Percentiles rank a stretch among this genome's conserved stretches.
Evolutionary conservation across 2,113 vertebrate genomes (phyloP).

Genomic region (Sporophila hypoxantha): DNA sequence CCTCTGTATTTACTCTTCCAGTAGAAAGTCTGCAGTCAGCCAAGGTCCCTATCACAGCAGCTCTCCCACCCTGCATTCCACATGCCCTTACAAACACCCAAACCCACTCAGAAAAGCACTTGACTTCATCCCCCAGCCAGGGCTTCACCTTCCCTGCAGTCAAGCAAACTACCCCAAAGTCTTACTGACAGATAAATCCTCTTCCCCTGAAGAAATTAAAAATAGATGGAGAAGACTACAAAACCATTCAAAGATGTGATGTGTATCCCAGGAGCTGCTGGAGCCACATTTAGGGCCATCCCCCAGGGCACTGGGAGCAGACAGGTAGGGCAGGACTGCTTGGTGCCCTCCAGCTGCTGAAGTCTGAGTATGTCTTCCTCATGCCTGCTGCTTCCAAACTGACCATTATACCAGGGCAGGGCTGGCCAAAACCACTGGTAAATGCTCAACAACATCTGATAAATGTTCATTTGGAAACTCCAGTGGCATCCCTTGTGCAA

Average conservation of each 20-base stretch:
- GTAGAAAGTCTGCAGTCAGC: not conserved
- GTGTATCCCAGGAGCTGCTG: too few relatives aligned
- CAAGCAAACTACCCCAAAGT: not conserved
- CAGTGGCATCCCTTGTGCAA: not conserved
- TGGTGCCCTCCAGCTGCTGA: not conserved
- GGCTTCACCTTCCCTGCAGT: not conserved
- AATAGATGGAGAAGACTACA: not conserved
- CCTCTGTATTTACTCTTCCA: slow-evolving; percentile 42
- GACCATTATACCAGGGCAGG: not conserved
- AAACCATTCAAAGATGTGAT: rapidly evolving
- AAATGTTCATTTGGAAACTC: not conserved
- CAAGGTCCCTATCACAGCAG: not conserved
- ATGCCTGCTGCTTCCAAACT: not conserved
- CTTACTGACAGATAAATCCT: not conserved
- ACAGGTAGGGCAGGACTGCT: rapidly evolving
- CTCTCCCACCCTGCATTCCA: not conserved
- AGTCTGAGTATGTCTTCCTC: not conserved
- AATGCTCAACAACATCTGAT: not conserved
- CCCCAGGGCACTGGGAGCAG: not conserved
- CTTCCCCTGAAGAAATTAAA: not conserved
- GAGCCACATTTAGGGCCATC: too few relatives aligned
- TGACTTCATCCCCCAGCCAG: not conserved
- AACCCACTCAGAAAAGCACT: not conserved
- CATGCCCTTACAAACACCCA: not conserved
- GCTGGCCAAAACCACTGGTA: not conserved